Evolutionary conservation across 2,888 invertebrate species (phyloP).

Genomic region (Clanis bilineata): DNA sequence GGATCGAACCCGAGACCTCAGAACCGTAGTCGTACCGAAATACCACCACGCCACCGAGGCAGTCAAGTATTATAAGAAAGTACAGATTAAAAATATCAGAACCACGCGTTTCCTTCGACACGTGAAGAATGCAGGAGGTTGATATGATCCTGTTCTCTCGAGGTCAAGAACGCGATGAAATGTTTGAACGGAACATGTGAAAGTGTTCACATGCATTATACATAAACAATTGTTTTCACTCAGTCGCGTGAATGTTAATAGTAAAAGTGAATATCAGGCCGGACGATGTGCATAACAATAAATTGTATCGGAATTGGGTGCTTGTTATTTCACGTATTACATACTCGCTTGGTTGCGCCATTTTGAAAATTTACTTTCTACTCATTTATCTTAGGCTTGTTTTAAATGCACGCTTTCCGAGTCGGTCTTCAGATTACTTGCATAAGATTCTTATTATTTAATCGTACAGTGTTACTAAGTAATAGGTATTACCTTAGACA

Average conservation of each 20-base stretch:
- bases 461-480: too few species aligned
- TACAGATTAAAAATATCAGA: neutral
- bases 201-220: slow-evolving; percentile 42
- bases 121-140: neutral
- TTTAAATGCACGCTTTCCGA: too few species aligned
- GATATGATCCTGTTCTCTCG: slow-evolving; percentile 25
- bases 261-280: slow-evolving; percentile 60
- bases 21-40: too few species aligned
- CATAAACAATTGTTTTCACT: slow-evolving; percentile 69
- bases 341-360: neutral
- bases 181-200: slow-evolving; percentile 39
- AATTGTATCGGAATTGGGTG: neutral
- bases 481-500: too few species aligned
- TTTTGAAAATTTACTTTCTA: slow-evolving; percentile 7
- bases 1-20: too few species aligned
- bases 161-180: slow-evolving; percentile 42
- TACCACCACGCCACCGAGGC: too few species aligned
- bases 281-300: slow-evolving; percentile 12
- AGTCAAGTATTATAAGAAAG: too few species aligned
- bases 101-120: neutral
- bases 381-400: neutral
- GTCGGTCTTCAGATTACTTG: too few species aligned
- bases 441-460: too few species aligned
- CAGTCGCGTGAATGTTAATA: slow-evolving; percentile 61
- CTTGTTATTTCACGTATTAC: neutral